These are phyloP conservation scores for Hyppa rectilinea DNA, from an alignment of 2,888 invertebrate genomes.

Conservation along the genomic window DNA sequence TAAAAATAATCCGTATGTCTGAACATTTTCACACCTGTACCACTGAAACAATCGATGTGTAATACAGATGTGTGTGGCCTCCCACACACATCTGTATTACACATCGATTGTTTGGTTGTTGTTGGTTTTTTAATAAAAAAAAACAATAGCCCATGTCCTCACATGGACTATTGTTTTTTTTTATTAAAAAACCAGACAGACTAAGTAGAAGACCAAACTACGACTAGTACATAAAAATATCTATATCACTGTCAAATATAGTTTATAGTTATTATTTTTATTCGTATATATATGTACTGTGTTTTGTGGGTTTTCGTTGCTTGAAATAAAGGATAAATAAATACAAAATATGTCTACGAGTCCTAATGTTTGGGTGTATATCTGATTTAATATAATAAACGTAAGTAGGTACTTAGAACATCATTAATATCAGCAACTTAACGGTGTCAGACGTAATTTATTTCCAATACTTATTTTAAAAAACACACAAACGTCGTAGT, in stretches of 20 bases:
- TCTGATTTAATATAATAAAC: constrained; percentile 10
- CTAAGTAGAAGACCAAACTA: background rate
- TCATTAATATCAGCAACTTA: constrained; percentile 2
- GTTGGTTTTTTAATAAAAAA: no score
- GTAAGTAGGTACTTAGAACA: background rate
- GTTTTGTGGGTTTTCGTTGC: no score
- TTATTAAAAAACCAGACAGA: background rate
- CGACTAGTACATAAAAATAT: background rate
- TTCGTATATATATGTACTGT: no score
- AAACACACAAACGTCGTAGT: background rate
- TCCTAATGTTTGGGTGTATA: background rate
- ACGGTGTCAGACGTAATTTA: background rate
- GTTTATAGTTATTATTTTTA: no score
- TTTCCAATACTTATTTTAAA: background rate
- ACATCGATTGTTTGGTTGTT: no score
- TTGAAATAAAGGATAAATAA: no score
- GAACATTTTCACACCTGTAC: background rate
- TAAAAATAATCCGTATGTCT: background rate
- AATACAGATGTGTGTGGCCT: no score
- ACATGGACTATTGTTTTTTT: no score
- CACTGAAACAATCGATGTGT: background rate
- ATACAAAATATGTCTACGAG: constrained; percentile 5
- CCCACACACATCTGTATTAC: no score
- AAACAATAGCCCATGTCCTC: no score
- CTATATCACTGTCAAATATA: constrained; percentile 6